Conservation (phyloP, 2,113 vertebrate genomes). For the Antechinus flavipes region DNA sequence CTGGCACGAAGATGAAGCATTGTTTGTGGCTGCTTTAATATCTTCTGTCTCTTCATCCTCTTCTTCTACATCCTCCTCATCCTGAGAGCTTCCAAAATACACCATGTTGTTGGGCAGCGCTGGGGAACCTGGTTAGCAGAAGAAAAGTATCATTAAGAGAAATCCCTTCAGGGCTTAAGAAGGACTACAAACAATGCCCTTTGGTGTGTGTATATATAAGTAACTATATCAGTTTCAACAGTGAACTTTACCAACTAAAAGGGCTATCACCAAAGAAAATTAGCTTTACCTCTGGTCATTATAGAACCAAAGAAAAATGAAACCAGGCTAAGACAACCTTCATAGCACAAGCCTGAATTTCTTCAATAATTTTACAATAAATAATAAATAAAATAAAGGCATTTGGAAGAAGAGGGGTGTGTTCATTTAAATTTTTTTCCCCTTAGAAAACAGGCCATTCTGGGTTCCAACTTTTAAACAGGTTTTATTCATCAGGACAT, state of each 20-base stretch:
- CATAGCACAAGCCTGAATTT: background rate
- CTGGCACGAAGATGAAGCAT: slow-evolving; percentile 94
- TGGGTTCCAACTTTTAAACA: background rate
- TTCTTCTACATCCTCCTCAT: slow-evolving; percentile 95
- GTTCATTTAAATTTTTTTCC: background rate
- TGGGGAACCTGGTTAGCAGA: slow-evolving; percentile 88
- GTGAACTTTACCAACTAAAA: background rate
- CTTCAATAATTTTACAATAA: background rate
- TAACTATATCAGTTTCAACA: background rate
- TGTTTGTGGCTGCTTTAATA: slow-evolving; percentile 87
- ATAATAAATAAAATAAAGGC: background rate
- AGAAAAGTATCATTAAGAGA: slow-evolving; percentile 66
- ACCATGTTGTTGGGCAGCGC: slow-evolving; percentile 98
- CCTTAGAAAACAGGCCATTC: background rate
- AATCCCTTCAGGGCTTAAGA: background rate
- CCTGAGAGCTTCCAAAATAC: slow-evolving; percentile 99
- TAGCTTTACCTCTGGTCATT: background rate
- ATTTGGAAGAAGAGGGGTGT: background rate
- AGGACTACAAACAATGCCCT: background rate
- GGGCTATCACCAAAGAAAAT: background rate
- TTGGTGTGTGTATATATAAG: background rate
- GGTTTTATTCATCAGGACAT: background rate
- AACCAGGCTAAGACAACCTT: background rate
- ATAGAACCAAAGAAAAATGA: background rate
- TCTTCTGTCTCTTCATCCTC: slow-evolving; percentile 91